These are phyloP conservation scores for Eubasilissa regina DNA, from an alignment of 1,140 invertebrate species.

Conservation along the genomic window DNA sequence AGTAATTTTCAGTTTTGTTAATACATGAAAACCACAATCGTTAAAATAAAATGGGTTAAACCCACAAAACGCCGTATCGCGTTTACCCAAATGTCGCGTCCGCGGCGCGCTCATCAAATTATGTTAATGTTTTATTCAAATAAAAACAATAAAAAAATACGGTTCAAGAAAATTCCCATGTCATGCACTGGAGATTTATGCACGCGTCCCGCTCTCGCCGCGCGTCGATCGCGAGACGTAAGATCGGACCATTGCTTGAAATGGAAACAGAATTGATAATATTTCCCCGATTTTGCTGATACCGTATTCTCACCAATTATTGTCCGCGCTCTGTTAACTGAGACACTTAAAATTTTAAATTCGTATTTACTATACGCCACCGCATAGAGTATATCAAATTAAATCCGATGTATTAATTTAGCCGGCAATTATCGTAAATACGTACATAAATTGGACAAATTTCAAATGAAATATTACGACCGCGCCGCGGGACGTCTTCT, in stretches of 20 bases:
- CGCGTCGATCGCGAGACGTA: slow-evolving; percentile 8
- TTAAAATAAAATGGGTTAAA: background rate
- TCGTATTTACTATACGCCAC: slow-evolving; percentile 36
- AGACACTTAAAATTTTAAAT: slow-evolving; percentile 46
- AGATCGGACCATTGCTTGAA: slow-evolving; percentile 32
- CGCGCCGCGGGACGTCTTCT: background rate
- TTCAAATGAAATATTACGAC: slow-evolving; percentile 34
- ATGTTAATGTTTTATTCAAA: slow-evolving; percentile 36
- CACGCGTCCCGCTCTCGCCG: slow-evolving; percentile 19
- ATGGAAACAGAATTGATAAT: slow-evolving; percentile 24
- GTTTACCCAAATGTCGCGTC: slow-evolving; percentile 33
- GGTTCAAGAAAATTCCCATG: slow-evolving; percentile 12
- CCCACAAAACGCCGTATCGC: background rate
- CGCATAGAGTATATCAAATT: slow-evolving; percentile 25
- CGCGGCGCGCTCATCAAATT: slow-evolving; percentile 18
- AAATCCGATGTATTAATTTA: slow-evolving; percentile 35
- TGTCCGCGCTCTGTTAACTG: slow-evolving; percentile 44
- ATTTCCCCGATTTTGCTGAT: slow-evolving; percentile 40
- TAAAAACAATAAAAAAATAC: slow-evolving; percentile 34
- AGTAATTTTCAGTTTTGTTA: too few species aligned
- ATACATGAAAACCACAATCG: too few species aligned
- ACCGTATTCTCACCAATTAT: slow-evolving; percentile 42
- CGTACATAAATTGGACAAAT: slow-evolving; percentile 36
- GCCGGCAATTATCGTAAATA: slow-evolving; percentile 44
- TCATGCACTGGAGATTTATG: slow-evolving; percentile 25